phyloP scores from a whole-genome alignment of 2,113 vertebrate species.

The Zosterops pallidus region DNA sequence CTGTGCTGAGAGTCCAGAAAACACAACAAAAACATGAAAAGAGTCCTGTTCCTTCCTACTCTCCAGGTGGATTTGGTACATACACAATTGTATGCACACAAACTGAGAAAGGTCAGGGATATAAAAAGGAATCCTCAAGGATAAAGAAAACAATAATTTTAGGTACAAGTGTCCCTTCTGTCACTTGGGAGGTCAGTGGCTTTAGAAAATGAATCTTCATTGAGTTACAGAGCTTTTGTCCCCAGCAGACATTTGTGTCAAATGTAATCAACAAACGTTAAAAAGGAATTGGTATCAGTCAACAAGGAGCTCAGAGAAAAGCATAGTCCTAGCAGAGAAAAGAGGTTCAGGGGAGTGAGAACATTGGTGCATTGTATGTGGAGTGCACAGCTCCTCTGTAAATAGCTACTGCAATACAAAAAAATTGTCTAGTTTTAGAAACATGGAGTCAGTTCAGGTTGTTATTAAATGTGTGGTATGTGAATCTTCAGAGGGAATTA shows the following conservation, averaged over 20 bases:
- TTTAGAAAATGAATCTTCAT: conserved; percentile 1
- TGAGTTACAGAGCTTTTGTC: neutral
- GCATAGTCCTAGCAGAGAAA: neutral
- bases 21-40: neutral
- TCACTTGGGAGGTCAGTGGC: neutral
- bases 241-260: neutral
- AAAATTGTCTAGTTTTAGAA: neutral
- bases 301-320: neutral
- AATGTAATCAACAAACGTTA: neutral
- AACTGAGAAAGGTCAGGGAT: neutral
- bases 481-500: conserved; percentile 8
- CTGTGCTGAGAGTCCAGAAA: neutral
- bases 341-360: neutral
- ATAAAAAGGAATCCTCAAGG: neutral
- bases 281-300: neutral
- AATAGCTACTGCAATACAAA: neutral
- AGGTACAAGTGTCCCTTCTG: neutral
- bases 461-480: neutral
- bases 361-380: neutral
- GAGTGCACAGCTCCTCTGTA: neutral
- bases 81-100: neutral
- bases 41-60: neutral
- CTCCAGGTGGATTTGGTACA: neutral
- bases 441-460: neutral
- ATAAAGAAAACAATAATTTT: neutral